Evolutionary conservation across 2,888 invertebrate genomes (phyloP), one percentile per base, ranked within the genome.

Genomic region (Torymus texanus): DNA sequence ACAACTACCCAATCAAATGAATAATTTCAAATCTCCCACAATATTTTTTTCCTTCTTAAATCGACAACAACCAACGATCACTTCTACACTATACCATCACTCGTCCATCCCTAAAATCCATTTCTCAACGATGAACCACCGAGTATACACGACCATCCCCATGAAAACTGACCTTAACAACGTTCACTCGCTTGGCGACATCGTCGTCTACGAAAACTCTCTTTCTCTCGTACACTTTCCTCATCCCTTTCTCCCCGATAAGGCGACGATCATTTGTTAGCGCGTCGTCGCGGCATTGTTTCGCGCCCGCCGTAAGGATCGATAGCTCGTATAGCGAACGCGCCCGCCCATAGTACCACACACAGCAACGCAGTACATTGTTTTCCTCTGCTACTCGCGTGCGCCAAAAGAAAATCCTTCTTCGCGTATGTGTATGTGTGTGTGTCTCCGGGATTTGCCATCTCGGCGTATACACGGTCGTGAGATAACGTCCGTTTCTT

Each of bases 261-360:
- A 90, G 88, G 79, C 85, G 81, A 78, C 82, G 85, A 88, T 88
- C 89, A 90, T 90, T 90, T 90, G 89, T 89, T 89, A 89, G 85
- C 82, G 85, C 84, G 86, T 85, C 86, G 85, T 81, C 85, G 85
- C 80, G 82, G 87, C 87, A 90, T 90, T 90, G 90, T 90, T 88
- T 89, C 87, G 85, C 81, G 80, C 75, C 80, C 50, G 71, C 79
- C 50, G 73, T 62, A 80, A 81, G 83, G 87, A 89, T 89, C 89
- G 88, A 90, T 90, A 88, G 85, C 24, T 78, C 71, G 8, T 8
- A 8, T 8, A 41, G 10, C 41, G 8, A 41, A 41, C 81, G 12
- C 18, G 12, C 18, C 50, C 63, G 51, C 12, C 82, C 81, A 81
- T 79, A 79, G 81, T 82, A 81, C 67, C 14, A 14, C 55, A 50